Conservation (phyloP, 2,888 invertebrate species). For the Amiota mariae region DNA sequence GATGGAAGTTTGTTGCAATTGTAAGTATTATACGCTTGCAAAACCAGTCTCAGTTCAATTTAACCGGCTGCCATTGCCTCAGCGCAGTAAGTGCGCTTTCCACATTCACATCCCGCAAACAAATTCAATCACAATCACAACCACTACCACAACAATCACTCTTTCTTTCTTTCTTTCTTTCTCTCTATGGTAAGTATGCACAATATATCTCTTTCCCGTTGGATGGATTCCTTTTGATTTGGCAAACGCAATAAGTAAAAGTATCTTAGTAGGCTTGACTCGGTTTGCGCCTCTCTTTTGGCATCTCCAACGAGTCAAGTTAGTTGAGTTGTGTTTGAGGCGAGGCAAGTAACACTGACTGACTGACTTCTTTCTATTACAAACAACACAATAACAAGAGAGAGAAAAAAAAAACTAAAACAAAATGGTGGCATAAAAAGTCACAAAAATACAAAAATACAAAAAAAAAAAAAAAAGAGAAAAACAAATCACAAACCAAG, state of each 20-base stretch:
- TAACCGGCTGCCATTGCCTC: slow-evolving; percentile 1
- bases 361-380: slow-evolving; percentile 55
- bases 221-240: too few relatives aligned
- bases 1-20: slow-evolving; percentile 37
- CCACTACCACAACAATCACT: not conserved
- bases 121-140: not conserved
- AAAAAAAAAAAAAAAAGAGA: slow-evolving; percentile 34
- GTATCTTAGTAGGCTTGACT: slow-evolving; percentile 51
- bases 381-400: slow-evolving; percentile 34
- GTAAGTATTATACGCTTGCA: slow-evolving; percentile 8
- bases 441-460: slow-evolving; percentile 20
- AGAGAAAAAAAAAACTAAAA: slow-evolving; percentile 44
- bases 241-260: slow-evolving; percentile 42
- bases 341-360: slow-evolving; percentile 52
- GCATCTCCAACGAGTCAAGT: slow-evolving; percentile 43
- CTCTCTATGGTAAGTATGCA: too few relatives aligned
- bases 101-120: too few relatives aligned
- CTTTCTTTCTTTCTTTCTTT: too few relatives aligned
- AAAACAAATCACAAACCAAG: slow-evolving; percentile 5
- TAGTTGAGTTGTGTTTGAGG: slow-evolving; percentile 13
- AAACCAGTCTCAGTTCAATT: not conserved
- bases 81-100: too few relatives aligned
- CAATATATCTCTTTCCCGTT: not conserved
- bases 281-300: slow-evolving; percentile 46
- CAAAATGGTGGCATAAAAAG: slow-evolving; percentile 39